Evolutionary conservation across 53 echinoderm and acorn worm species (phyloP).

Genomic region (Astropecten irregularis): DNA sequence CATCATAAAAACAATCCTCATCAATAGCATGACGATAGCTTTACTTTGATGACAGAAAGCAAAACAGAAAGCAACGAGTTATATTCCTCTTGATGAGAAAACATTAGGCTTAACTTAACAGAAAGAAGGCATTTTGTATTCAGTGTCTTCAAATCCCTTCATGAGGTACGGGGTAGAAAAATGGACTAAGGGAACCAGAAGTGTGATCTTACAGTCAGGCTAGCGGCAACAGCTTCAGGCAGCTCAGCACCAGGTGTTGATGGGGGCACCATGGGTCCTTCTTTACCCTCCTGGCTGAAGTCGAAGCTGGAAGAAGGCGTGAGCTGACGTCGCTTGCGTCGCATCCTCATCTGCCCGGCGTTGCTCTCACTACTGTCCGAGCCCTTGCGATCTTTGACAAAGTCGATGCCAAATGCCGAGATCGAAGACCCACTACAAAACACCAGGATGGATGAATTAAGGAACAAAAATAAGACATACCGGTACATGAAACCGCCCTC

Average conservation of each 20-base stretch:
- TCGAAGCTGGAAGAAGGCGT: constrained; percentile 93
- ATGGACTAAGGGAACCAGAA: too few relatives aligned
- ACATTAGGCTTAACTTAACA: too few relatives aligned
- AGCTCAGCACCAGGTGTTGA: constrained; percentile 53
- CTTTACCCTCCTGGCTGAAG: constrained; percentile 71
- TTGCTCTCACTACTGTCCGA: constrained; percentile 51
- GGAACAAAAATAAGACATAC: too few relatives aligned
- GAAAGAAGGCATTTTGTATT: too few relatives aligned
- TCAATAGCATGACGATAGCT: too few relatives aligned
- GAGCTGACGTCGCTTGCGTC: constrained; percentile 69
- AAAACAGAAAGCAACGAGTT: too few relatives aligned
- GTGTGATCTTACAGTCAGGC: background rate
- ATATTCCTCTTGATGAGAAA: too few relatives aligned
- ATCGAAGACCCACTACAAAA: constrained; percentile 58
- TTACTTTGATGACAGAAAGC: too few relatives aligned
- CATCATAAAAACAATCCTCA: too few relatives aligned
- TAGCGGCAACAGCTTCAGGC: constrained; percentile 4
- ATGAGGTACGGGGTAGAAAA: too few relatives aligned
- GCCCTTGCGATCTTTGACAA: constrained; percentile 65
- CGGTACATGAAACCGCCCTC: too few relatives aligned
- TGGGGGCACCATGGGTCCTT: constrained; percentile 40
- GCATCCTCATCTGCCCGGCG: constrained; percentile 76
- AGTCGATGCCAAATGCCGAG: constrained; percentile 96
- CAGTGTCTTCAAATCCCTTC: too few relatives aligned
- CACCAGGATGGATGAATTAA: background rate